Percentiles rank a stretch among this genome's conserved stretches.
Conservation (phyloP, 2,888 invertebrate species). For the Elegia similella region DNA sequence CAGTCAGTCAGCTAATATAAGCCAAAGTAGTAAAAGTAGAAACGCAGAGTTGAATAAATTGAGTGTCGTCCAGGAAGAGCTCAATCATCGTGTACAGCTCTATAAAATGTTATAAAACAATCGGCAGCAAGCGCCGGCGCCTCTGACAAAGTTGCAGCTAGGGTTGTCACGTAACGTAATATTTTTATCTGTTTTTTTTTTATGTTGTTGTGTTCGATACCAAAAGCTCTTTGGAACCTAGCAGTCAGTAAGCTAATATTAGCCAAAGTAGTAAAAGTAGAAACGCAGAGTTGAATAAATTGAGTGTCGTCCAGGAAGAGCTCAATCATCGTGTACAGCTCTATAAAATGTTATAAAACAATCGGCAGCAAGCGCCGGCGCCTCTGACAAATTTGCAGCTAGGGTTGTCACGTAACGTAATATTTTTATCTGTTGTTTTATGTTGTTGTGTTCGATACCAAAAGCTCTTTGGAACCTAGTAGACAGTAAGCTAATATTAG, state of each 20-base stretch:
- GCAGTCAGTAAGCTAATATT: too few relatives aligned
- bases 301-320: not conserved
- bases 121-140: constrained; percentile 19
- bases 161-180: not conserved
- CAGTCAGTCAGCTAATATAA: too few relatives aligned
- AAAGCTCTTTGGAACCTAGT: too few relatives aligned
- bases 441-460: too few relatives aligned
- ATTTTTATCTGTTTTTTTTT: not conserved
- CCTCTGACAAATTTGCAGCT: constrained; percentile 11
- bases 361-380: constrained; percentile 19
- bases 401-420: not conserved
- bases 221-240: too few relatives aligned
- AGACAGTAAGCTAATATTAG: too few relatives aligned
- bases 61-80: not conserved
- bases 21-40: not conserved
- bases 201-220: too few relatives aligned
- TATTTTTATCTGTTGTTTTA: not conserved
- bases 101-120: constrained; percentile 19
- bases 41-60: not conserved
- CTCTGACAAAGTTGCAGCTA: constrained; percentile 11
- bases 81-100: constrained; percentile 2
- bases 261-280: not conserved
- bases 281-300: constrained; percentile 3
- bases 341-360: constrained; percentile 19
- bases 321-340: constrained; percentile 1